Evolutionary conservation across 2,888 invertebrate genomes (phyloP).

Genomic region (Caenorhabditis doughertyi): DNA sequence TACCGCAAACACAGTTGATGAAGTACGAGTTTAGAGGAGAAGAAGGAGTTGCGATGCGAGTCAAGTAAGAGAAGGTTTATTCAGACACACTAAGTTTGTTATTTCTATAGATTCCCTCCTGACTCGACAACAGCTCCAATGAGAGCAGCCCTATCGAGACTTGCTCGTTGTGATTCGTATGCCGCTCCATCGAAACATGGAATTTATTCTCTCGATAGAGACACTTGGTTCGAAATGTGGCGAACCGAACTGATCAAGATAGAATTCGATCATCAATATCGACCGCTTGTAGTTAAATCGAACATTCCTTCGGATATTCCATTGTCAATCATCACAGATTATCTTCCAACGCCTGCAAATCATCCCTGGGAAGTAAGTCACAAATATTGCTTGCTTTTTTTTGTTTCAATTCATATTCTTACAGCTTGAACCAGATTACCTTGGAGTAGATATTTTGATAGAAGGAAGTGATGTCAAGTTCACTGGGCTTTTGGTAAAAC

Average conservation of each 20-base stretch:
- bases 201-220: constrained; percentile 61
- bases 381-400: too few relatives aligned
- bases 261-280: constrained; percentile 74
- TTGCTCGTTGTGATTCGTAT: constrained; percentile 58
- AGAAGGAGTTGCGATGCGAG: constrained; percentile 64
- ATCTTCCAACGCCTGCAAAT: constrained; percentile 57
- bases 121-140: constrained; percentile 68
- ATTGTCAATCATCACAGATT: constrained; percentile 48
- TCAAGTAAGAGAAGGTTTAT: constrained; percentile 42
- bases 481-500: constrained; percentile 93
- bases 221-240: constrained; percentile 77
- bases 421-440: constrained; percentile 91
- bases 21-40: constrained; percentile 62
- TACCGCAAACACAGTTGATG: constrained; percentile 92
- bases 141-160: constrained; percentile 57
- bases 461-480: constrained; percentile 94
- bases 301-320: constrained; percentile 66
- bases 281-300: constrained; percentile 66
- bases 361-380: constrained; percentile 70
- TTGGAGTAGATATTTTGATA: constrained; percentile 94
- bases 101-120: constrained; percentile 59
- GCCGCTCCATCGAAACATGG: constrained; percentile 59
- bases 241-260: constrained; percentile 74
- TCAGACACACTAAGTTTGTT: too few relatives aligned
- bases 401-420: too few relatives aligned